phyloP scores from a whole-genome alignment of 1,140 invertebrate species.

The Eueides isabella region DNA sequence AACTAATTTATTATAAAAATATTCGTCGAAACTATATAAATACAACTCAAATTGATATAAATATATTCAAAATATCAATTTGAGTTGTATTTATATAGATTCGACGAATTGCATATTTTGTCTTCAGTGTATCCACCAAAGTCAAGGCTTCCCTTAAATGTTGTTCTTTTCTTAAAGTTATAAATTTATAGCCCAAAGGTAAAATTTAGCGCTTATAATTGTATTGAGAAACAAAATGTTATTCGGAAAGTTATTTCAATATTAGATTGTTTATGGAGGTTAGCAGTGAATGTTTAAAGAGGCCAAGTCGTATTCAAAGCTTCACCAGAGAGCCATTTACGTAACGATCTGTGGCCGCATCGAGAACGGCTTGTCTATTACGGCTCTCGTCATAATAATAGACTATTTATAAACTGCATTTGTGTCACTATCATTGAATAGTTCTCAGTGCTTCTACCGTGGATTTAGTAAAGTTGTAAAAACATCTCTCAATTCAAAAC shows the following conservation, averaged over 20 bases:
- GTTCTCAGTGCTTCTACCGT: background rate
- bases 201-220: too few species aligned
- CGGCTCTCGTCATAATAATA: constrained; percentile 51
- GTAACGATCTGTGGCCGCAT: constrained; percentile 58
- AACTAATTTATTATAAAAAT: too few species aligned
- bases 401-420: constrained; percentile 54
- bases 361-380: constrained; percentile 44
- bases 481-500: background rate
- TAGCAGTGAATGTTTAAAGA: constrained; percentile 37
- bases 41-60: too few species aligned
- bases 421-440: constrained; percentile 21
- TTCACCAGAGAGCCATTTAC: constrained; percentile 54
- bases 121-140: too few species aligned
- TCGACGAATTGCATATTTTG: too few species aligned
- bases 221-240: background rate
- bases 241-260: constrained; percentile 17
- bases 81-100: too few species aligned
- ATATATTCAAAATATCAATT: too few species aligned
- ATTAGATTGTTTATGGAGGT: constrained; percentile 34
- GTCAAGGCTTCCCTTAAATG: too few species aligned
- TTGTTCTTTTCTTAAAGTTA: background rate
- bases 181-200: background rate
- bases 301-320: constrained; percentile 26
- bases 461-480: background rate
- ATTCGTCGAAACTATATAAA: too few species aligned